A percentile compares a stretch with the other conserved stretches of the same genome.
Conservation (phyloP, 2,888 invertebrate genomes). For the Drosophila kanekoi region DNA sequence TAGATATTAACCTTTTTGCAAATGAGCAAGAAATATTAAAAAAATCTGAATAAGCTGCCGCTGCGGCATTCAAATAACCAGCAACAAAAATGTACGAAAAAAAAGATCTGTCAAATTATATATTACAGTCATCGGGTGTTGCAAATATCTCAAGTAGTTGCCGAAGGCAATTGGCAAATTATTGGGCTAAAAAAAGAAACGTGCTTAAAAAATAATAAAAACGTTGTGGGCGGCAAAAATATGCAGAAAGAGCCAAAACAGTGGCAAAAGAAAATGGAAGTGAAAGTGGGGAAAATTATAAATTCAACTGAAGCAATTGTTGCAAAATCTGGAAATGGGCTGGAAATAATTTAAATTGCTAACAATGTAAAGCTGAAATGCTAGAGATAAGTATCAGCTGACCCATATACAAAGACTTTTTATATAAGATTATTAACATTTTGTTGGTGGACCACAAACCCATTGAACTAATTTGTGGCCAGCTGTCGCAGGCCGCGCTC, state of each 20-base stretch:
- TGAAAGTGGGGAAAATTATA: slow-evolving; percentile 17
- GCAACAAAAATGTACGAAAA: slow-evolving; percentile 16
- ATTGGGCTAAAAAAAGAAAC: slow-evolving; percentile 20
- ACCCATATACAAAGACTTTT: not conserved
- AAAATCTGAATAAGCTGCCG: slow-evolving; percentile 5
- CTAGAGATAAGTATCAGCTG: not conserved
- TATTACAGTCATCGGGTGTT: slow-evolving; percentile 48
- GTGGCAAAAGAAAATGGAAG: not conserved
- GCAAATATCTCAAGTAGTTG: slow-evolving; percentile 61
- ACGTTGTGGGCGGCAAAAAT: slow-evolving; percentile 20
- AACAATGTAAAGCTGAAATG: not conserved
- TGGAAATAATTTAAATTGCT: not conserved
- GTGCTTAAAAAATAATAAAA: slow-evolving; percentile 44
- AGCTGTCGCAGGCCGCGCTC: slow-evolving; percentile 12
- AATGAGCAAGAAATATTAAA: slow-evolving; percentile 25
- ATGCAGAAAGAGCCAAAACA: not conserved
- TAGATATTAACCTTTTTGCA: slow-evolving; percentile 70
- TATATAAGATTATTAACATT: not conserved
- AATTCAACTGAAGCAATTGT: not conserved
- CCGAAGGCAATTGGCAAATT: slow-evolving; percentile 55
- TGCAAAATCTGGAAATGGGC: not conserved
- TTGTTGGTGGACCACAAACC: slow-evolving; percentile 13
- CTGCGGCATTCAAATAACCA: slow-evolving; percentile 25
- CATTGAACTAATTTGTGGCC: slow-evolving; percentile 41
- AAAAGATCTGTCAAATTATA: slow-evolving; percentile 57